Evolutionary conservation across 1,140 invertebrate genomes (phyloP).

Genomic region (Drosophila melanica): DNA sequence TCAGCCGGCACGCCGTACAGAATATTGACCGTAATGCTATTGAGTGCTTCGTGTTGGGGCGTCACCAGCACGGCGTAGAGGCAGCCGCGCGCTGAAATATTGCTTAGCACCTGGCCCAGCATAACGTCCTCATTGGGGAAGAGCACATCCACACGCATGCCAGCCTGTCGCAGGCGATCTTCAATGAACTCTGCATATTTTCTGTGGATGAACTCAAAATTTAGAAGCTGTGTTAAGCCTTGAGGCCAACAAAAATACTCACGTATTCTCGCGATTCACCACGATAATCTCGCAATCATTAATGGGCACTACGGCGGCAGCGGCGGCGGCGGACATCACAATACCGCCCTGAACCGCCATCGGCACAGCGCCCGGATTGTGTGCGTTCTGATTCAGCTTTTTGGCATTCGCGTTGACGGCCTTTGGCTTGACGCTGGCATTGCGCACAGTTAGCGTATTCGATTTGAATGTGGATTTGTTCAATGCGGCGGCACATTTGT

Average conservation of each 20-base stretch:
- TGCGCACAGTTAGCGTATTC: slow-evolving; percentile 86
- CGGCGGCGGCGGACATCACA: slow-evolving; percentile 84
- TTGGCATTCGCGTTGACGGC: slow-evolving; percentile 82
- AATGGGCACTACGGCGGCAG: slow-evolving; percentile 44
- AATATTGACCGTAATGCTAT: slow-evolving; percentile 95
- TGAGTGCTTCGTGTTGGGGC: slow-evolving; percentile 92
- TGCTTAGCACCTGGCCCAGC: slow-evolving; percentile 92
- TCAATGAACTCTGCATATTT: slow-evolving; percentile 96
- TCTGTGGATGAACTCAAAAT: slow-evolving; percentile 82
- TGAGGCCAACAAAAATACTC: slow-evolving; percentile 74
- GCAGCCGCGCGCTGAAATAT: slow-evolving; percentile 92
- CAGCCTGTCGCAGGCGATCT: slow-evolving; percentile 90
- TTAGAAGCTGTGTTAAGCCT: slow-evolving; percentile 2
- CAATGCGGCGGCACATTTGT: slow-evolving; percentile 89
- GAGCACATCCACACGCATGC: slow-evolving; percentile 92
- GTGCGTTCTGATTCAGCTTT: slow-evolving; percentile 1
- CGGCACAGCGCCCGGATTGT: not conserved
- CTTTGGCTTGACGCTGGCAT: slow-evolving; percentile 84
- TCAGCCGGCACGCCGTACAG: slow-evolving; percentile 94
- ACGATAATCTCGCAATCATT: slow-evolving; percentile 96
- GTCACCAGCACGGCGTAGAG: slow-evolving; percentile 95
- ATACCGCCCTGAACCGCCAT: slow-evolving; percentile 52
- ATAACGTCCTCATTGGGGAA: slow-evolving; percentile 95
- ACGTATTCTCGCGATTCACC: slow-evolving; percentile 91
- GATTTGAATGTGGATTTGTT: slow-evolving; percentile 89